Conservation (phyloP, 2,797 vertebrate genomes). For the Anguilla marmorata region DNA sequence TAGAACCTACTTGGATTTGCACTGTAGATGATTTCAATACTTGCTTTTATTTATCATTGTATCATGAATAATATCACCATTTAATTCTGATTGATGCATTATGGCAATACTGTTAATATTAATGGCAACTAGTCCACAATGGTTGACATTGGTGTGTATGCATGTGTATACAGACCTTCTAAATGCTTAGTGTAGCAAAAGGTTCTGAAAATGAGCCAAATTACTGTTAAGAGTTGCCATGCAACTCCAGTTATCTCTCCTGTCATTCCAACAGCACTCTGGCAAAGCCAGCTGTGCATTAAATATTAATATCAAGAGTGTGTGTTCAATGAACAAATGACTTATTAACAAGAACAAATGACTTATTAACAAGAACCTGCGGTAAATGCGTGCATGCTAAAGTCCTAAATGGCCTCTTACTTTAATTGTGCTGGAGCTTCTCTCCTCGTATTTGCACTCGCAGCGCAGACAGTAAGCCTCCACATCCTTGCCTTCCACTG, state of each 20-base stretch:
- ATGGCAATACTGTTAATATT: background rate
- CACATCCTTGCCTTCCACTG: conserved; percentile 90
- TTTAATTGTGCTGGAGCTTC: conserved; percentile 96
- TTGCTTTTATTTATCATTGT: background rate
- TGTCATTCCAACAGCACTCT: background rate
- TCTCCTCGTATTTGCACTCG: conserved; percentile 98
- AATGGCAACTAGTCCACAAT: background rate
- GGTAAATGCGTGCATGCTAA: background rate
- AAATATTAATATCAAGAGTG: background rate
- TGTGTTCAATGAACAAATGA: background rate
- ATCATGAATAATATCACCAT: background rate
- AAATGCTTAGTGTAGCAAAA: background rate
- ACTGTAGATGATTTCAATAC: background rate
- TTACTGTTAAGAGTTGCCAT: background rate
- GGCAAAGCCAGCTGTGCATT: background rate
- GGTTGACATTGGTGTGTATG: background rate
- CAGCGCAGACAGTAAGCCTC: conserved; percentile 97
- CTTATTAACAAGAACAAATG: background rate
- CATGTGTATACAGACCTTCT: background rate
- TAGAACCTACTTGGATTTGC: background rate
- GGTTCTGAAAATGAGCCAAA: background rate
- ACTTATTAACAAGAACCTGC: background rate
- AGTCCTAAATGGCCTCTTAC: conserved; percentile 62
- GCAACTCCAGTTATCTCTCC: background rate
- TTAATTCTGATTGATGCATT: background rate